Conservation (phyloP, 2,113 vertebrate species). For the Bufo bufo region DNA sequence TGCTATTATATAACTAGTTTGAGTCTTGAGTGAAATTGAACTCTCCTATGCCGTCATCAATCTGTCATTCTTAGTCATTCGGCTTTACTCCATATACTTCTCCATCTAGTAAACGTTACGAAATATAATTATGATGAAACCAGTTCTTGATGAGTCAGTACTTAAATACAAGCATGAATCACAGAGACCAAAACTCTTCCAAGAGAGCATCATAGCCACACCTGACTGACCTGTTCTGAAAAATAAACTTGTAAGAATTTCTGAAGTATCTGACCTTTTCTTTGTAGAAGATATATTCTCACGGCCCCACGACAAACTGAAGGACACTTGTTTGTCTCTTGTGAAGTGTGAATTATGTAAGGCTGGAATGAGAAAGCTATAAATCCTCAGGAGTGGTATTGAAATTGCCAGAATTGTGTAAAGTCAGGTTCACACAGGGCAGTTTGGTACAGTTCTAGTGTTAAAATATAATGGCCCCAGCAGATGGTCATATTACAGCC, state of each 20-base stretch:
- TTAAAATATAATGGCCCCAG: too few relatives aligned
- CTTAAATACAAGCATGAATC: conserved; percentile 41
- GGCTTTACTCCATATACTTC: neutral
- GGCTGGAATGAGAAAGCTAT: too few relatives aligned
- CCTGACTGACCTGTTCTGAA: conserved; percentile 47
- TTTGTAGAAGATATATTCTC: neutral
- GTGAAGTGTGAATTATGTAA: too few relatives aligned
- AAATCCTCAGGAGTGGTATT: too few relatives aligned
- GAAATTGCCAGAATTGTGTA: too few relatives aligned
- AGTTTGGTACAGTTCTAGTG: too few relatives aligned
- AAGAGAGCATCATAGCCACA: conserved; percentile 21
- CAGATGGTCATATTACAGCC: too few relatives aligned
- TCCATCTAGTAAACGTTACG: neutral
- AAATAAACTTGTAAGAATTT: conserved; percentile 10
- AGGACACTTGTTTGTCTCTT: neutral
- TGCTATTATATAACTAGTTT: neutral
- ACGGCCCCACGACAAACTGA: neutral
- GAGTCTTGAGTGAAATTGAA: neutral
- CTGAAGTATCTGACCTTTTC: neutral
- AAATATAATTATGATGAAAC: conserved; percentile 30
- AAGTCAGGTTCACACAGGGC: too few relatives aligned
- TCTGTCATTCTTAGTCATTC: conserved; percentile 20
- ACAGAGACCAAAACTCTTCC: conserved; percentile 26
- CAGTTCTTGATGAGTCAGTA: conserved; percentile 36
- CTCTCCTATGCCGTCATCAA: neutral